phyloP scores from a whole-genome alignment of 2,888 invertebrate genomes.

The Dastarcus helophoroides region DNA sequence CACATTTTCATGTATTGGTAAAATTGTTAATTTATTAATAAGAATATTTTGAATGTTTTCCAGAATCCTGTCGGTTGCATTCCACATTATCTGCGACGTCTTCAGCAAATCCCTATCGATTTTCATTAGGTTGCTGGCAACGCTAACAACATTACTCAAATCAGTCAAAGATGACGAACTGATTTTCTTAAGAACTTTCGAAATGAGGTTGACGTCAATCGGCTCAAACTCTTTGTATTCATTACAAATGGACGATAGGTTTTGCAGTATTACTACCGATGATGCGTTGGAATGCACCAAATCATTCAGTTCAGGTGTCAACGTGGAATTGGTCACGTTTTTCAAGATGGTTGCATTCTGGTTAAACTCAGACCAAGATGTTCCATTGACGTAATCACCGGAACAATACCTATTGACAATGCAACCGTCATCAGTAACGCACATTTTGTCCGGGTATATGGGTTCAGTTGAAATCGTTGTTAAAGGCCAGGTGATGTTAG shows the following conservation, averaged over 20 bases:
- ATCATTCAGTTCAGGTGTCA: no score
- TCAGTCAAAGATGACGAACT: neutral
- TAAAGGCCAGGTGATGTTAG: no score
- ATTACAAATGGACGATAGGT: conserved; percentile 44
- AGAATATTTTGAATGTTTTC: conserved; percentile 9
- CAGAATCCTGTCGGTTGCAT: conserved; percentile 12
- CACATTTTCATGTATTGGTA: no score
- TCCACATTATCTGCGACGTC: neutral
- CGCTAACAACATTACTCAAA: neutral
- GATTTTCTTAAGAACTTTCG: neutral
- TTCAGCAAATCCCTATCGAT: neutral
- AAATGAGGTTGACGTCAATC: neutral
- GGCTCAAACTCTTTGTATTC: conserved; percentile 11
- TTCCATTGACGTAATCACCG: neutral
- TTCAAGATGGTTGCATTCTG: no score
- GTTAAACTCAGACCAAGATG: no score
- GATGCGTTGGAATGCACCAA: neutral
- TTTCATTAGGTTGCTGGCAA: neutral
- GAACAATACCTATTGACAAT: neutral
- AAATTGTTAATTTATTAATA: no score
- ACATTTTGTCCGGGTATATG: neutral
- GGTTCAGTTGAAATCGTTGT: no score
- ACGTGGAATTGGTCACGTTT: no score
- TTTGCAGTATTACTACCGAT: conserved; percentile 49
- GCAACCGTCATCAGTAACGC: neutral